These are phyloP conservation scores for Torymus auratus DNA, from an alignment of 2,888 invertebrate genomes.

Conservation along the genomic window DNA sequence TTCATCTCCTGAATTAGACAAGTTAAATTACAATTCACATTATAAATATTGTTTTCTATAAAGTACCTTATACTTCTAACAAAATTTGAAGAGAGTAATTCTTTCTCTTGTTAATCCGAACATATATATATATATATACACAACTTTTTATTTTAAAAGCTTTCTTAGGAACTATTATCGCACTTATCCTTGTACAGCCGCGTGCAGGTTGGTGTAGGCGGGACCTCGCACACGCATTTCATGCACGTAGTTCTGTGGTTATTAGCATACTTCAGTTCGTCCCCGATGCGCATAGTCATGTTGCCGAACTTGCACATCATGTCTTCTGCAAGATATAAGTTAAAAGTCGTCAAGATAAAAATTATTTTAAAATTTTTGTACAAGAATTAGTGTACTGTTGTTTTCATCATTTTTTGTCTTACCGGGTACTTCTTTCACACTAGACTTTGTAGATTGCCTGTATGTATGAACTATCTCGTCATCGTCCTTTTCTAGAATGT, in stretches of 20 bases:
- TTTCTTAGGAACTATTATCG: constrained; percentile 32
- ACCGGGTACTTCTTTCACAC: neutral
- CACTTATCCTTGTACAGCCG: constrained; percentile 63
- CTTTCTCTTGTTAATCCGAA: too few relatives aligned
- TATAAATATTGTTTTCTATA: too few relatives aligned
- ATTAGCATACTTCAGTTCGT: constrained; percentile 64
- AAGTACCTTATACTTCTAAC: too few relatives aligned
- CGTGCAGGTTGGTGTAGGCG: constrained; percentile 67
- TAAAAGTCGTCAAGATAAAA: neutral
- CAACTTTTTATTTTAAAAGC: too few relatives aligned
- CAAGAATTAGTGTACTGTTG: too few relatives aligned
- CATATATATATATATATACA: too few relatives aligned
- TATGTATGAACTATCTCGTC: constrained; percentile 55
- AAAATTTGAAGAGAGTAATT: too few relatives aligned
- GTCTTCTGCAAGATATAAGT: constrained; percentile 9
- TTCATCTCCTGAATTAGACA: too few relatives aligned
- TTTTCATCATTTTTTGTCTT: neutral
- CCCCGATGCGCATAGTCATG: constrained; percentile 64
- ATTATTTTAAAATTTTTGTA: constrained; percentile 1
- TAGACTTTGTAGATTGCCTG: too few relatives aligned
- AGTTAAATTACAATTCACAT: too few relatives aligned
- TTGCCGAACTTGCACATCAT: constrained; percentile 65
- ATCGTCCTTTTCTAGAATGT: constrained; percentile 61
- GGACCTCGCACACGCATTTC: constrained; percentile 69
- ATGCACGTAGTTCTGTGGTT: constrained; percentile 63